These are phyloP conservation scores for Stenchaetothrips biformis DNA, from an alignment of 2,888 invertebrate genomes.

Conservation along the genomic window DNA sequence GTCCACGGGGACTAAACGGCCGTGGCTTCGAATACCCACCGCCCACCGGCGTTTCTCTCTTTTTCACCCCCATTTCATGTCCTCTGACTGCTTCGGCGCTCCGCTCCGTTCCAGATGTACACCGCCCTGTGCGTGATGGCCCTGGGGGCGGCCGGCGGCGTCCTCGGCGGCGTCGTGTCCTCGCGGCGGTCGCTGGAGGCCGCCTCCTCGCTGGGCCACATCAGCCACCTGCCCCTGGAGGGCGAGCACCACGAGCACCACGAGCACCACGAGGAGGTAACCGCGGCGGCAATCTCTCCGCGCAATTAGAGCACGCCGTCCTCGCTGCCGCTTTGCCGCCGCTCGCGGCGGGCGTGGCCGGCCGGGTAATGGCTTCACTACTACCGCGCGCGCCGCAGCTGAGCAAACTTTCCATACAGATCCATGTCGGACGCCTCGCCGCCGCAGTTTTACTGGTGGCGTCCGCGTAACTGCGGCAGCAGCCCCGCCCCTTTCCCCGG, in stretches of 20 bases:
- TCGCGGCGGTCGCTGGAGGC: background rate
- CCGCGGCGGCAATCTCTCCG: background rate
- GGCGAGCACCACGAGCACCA: background rate
- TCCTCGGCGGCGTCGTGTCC: slow-evolving; percentile 1
- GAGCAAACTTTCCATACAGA: background rate
- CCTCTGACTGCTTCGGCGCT: background rate
- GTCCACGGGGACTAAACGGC: too few relatives aligned
- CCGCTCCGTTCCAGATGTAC: background rate
- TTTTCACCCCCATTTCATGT: background rate
- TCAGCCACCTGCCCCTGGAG: background rate
- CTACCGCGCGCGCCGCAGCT: background rate
- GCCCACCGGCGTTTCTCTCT: background rate
- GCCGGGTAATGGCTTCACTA: background rate
- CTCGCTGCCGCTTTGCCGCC: too few relatives aligned
- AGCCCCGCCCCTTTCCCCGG: too few relatives aligned
- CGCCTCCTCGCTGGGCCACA: background rate
- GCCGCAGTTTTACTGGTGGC: background rate
- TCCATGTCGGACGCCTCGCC: background rate
- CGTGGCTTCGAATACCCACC: too few relatives aligned
- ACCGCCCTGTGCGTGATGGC: background rate
- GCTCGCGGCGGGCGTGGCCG: background rate
- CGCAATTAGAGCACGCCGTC: background rate
- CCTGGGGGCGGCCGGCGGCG: background rate
- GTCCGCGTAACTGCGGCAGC: background rate
- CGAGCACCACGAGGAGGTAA: slow-evolving; percentile 7